Conservation (phyloP, 1,140 invertebrate species). For the Euura saliciscinereae region DNA sequence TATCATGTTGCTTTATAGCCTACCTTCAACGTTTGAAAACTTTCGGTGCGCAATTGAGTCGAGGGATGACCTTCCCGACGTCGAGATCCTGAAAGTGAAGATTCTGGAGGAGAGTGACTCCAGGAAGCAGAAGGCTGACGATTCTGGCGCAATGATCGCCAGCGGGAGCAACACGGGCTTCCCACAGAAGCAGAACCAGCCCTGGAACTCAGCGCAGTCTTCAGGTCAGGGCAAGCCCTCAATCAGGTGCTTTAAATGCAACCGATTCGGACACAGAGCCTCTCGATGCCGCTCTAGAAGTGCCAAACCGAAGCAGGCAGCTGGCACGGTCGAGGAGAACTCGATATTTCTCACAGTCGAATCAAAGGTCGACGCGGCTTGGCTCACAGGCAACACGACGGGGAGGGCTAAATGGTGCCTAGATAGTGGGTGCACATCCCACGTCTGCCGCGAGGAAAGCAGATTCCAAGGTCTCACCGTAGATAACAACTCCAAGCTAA, state of each 20-base stretch:
- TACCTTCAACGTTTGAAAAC: slow-evolving; percentile 35
- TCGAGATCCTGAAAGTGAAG: slow-evolving; percentile 16
- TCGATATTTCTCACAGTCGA: too few relatives aligned
- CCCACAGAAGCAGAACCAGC: too few relatives aligned
- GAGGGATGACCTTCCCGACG: too few relatives aligned
- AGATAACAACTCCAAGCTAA: too few relatives aligned
- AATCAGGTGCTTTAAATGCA: slow-evolving; percentile 14
- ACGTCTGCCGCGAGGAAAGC: too few relatives aligned
- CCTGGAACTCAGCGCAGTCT: neutral
- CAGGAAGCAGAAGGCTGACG: slow-evolving; percentile 15
- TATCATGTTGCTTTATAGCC: slow-evolving; percentile 41
- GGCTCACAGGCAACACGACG: too few relatives aligned
- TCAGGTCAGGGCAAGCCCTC: neutral
- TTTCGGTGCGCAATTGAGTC: too few relatives aligned
- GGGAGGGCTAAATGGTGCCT: too few relatives aligned
- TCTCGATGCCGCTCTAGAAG: slow-evolving; percentile 6
- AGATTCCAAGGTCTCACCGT: too few relatives aligned
- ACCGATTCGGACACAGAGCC: slow-evolving; percentile 13
- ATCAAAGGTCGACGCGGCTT: too few relatives aligned
- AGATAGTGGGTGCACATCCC: slow-evolving; percentile 23
- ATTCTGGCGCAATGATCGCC: slow-evolving; percentile 10
- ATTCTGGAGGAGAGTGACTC: slow-evolving; percentile 27
- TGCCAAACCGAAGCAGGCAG: neutral
- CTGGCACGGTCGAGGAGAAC: neutral
- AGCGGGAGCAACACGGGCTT: too few relatives aligned